These are phyloP conservation scores for Falco cherrug DNA, from an alignment of 2,797 vertebrate species.

Conservation along the genomic window DNA sequence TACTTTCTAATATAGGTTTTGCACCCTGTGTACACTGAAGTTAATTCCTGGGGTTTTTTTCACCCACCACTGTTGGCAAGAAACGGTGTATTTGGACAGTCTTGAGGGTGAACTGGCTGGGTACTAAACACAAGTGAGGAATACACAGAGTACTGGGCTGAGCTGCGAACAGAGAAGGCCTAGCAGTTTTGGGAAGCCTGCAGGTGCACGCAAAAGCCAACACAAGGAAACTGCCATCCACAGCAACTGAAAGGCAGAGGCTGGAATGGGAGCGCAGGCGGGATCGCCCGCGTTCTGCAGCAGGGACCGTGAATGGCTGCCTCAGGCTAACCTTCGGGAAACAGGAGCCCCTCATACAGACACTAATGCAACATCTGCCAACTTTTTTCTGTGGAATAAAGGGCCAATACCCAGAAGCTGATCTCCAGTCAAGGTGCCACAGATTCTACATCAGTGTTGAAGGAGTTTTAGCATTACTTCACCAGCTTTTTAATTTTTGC, in stretches of 20 bases:
- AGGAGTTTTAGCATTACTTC: neutral
- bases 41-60: neutral
- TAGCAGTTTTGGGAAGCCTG: neutral
- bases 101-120: neutral
- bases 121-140: neutral
- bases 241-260: neutral
- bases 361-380: neutral
- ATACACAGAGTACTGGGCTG: neutral
- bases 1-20: neutral
- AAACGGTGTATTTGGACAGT: neutral
- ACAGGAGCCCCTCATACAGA: neutral
- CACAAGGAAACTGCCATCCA: neutral
- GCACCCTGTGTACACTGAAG: neutral
- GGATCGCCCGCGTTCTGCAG: neutral
- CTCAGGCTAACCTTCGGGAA: neutral
- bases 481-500: constrained; percentile 11
- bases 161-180: neutral
- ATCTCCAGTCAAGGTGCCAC: neutral
- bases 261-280: neutral
- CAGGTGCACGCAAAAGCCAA: neutral
- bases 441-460: neutral
- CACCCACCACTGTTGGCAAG: neutral
- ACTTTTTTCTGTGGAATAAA: neutral
- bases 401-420: neutral
- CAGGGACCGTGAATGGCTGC: neutral